Conservation (phyloP, 2,888 invertebrate genomes). For the Dione juno region DNA sequence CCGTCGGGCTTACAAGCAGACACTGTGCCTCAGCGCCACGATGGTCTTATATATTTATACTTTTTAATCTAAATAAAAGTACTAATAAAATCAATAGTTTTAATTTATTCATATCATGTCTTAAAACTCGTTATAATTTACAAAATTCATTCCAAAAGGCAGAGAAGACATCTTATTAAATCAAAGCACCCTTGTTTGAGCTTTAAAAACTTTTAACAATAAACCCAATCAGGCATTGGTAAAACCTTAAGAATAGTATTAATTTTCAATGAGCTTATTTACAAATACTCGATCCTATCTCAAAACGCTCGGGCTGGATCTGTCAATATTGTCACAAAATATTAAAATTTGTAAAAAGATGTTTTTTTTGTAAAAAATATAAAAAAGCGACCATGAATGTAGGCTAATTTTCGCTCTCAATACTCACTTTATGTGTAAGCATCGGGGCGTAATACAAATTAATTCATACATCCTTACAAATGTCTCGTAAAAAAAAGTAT, state of each 20-base stretch:
- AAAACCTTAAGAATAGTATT: constrained; percentile 70
- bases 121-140: constrained; percentile 9
- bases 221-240: constrained; percentile 69
- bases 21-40: too few species aligned
- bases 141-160: constrained; percentile 45
- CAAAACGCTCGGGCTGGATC: constrained; percentile 65
- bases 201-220: constrained; percentile 73
- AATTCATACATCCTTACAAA: constrained; percentile 67
- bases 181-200: constrained; percentile 60
- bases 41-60: too few species aligned
- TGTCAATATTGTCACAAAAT: constrained; percentile 83
- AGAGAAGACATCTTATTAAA: constrained; percentile 60
- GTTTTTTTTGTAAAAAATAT: constrained; percentile 45
- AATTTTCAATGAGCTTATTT: constrained; percentile 82
- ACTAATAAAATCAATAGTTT: background rate
- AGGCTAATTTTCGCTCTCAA: constrained; percentile 81
- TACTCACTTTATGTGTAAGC: constrained; percentile 77
- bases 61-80: too few species aligned
- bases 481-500: constrained; percentile 55
- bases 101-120: constrained; percentile 18
- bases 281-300: constrained; percentile 71
- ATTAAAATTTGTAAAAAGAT: constrained; percentile 59
- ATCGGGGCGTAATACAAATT: constrained; percentile 80
- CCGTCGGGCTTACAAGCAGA: too few species aligned
- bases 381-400: constrained; percentile 68